Base-by-base conservation (phyloP, 2,113 vertebrate species). In the Elgaria multicarinata region DNA sequence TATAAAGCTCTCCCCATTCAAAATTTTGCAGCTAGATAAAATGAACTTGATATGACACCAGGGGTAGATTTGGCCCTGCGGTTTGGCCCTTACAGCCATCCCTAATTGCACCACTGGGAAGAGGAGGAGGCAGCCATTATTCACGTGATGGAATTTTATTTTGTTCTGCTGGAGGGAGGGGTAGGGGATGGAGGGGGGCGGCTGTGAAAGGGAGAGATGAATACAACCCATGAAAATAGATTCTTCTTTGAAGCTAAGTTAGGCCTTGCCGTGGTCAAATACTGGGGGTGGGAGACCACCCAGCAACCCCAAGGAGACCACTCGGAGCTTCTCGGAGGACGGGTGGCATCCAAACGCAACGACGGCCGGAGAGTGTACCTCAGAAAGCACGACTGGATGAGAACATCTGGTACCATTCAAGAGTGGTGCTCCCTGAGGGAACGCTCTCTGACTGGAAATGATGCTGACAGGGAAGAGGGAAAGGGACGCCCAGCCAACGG, bases 371-470 rank as follows among this genome's bases (percentile, higher is more conserved):
- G 33, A 12, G 22, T 33, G 24, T 10, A 10, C 22, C 44, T 55
- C 33, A 53, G 64, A 55, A 31, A 1, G 33, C 0, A 0, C 0
- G 3, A 1, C 66, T 62, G 26, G 3, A 62, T 28, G 18, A 0
- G 0, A 91, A 13, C 0, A 1, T 86, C 94, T 92, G 94, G 91
- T 85, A 28, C 64, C 28, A 2, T 31, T 89, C 46, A 58, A 10
- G 33, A 74, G 72, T 39, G 33, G 71, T 7, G 13, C 74, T 66
- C 71, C 88, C 77, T 2, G 79, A 18, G 91, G 87, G 87, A 90
- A 64, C 1, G 46, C 3, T 50, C 72, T 14, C 89, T 94, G 92
- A 86, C 93, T 91, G 89, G 92, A 94, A 95, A 71, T 26, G 83
- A 83, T 87, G 78, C 2, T 87, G 91, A 92, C 24, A 50, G 75